phyloP scores from a whole-genome alignment of 2,113 vertebrate species.

The Cryptomyrus ogoouensis region DNA sequence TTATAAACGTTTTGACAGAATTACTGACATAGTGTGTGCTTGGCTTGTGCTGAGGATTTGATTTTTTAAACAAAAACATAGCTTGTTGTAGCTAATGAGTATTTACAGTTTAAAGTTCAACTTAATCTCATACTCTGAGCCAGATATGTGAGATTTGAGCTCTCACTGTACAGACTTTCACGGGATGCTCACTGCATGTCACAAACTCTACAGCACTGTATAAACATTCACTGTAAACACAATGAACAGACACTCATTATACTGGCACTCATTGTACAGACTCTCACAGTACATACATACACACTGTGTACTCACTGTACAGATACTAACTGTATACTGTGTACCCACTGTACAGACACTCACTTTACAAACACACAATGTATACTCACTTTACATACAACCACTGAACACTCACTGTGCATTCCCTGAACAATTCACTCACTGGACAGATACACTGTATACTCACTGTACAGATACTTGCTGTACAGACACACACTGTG shows the following conservation, averaged over 20 bases:
- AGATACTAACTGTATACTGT: not conserved
- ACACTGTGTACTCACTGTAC: not conserved
- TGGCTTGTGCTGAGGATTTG: not conserved
- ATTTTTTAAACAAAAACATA: not conserved
- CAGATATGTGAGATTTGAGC: not conserved
- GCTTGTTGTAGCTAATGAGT: not conserved
- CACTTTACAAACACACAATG: not conserved
- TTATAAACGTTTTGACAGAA: not conserved
- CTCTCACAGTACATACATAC: not conserved
- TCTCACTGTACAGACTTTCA: not conserved
- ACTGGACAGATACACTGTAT: not conserved
- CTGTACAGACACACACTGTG: not conserved
- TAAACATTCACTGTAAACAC: not conserved
- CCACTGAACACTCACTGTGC: not conserved
- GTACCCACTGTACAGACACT: not conserved
- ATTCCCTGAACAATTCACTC: not conserved
- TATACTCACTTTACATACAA: not conserved
- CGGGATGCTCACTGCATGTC: not conserved
- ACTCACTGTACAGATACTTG: not conserved
- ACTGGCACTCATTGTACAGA: not conserved
- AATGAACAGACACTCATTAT: not conserved
- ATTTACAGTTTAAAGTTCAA: not conserved
- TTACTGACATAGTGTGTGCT: not conserved
- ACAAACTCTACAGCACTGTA: not conserved
- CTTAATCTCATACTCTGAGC: not conserved